phyloP scores from a whole-genome alignment of 1,140 invertebrate genomes.

The Drosophila lacteicornis region DNA sequence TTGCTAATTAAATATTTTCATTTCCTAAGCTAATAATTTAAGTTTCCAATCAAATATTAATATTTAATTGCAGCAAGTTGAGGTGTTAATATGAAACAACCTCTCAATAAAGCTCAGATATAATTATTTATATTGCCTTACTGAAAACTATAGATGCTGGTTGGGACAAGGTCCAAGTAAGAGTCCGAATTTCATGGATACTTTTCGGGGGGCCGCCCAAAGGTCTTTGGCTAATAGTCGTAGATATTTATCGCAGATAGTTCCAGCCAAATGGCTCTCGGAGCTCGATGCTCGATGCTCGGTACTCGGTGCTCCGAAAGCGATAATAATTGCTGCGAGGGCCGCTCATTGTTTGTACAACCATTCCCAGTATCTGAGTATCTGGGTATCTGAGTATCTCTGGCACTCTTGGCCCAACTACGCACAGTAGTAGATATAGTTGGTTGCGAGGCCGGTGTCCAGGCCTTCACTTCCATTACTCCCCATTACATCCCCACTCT shows the following conservation, averaged over 20 bases:
- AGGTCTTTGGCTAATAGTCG: conserved; percentile 23
- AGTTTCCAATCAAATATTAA: no score
- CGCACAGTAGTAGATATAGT: conserved; percentile 44
- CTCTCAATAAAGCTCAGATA: not conserved
- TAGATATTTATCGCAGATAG: conserved; percentile 25
- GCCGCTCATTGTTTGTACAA: conserved; percentile 40
- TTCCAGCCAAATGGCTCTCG: conserved; percentile 29
- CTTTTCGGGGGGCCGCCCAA: not conserved
- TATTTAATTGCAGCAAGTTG: not conserved
- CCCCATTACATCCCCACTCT: conserved; percentile 12
- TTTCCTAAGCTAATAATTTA: no score
- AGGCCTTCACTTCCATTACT: conserved; percentile 45
- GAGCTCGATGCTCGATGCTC: not conserved
- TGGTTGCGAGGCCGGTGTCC: conserved; percentile 52
- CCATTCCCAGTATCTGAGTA: conserved; percentile 34
- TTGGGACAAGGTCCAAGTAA: not conserved
- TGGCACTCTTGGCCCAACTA: conserved; percentile 22
- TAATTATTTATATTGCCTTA: conserved; percentile 5
- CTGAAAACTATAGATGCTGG: not conserved
- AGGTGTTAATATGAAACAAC: not conserved
- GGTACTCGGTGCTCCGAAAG: conserved; percentile 20
- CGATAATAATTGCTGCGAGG: conserved; percentile 38
- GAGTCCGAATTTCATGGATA: conserved; percentile 7
- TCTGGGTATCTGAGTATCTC: conserved; percentile 61
- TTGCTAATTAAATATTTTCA: no score